These are phyloP conservation scores for Sylvietta virens DNA, from an alignment of 2,113 vertebrate genomes.

Conservation along the genomic window DNA sequence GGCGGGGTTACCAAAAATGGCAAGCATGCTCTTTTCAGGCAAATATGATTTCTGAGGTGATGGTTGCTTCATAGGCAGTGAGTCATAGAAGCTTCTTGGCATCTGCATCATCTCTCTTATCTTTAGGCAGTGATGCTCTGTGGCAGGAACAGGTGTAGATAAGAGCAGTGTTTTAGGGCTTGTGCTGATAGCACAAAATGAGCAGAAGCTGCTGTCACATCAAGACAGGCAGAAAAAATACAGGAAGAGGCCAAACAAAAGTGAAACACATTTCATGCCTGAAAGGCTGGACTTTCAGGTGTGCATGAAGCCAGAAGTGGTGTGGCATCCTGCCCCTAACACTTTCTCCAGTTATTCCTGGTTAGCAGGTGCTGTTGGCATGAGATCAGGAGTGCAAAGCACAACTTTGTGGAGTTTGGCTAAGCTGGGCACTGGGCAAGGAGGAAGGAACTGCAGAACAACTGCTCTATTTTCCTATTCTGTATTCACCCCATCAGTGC, in stretches of 20 bases:
- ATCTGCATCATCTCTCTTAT: background rate
- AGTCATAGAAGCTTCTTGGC: background rate
- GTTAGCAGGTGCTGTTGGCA: rapidly evolving
- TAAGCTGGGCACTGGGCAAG: rapidly evolving
- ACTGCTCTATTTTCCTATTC: background rate
- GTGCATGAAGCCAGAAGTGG: background rate
- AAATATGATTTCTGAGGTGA: background rate
- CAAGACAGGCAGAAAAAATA: background rate
- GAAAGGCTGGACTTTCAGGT: background rate
- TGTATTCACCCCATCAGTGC: background rate
- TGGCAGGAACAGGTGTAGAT: background rate
- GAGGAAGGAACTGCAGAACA: background rate
- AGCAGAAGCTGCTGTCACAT: background rate
- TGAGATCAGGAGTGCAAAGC: background rate
- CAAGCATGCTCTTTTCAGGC: background rate
- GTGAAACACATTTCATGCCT: background rate
- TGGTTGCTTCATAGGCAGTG: background rate
- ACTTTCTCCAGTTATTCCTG: background rate
- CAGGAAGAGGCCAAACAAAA: background rate
- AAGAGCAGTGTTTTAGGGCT: background rate
- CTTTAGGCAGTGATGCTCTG: background rate
- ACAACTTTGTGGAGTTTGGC: background rate
- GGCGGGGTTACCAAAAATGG: background rate
- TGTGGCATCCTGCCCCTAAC: background rate
- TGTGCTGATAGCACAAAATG: background rate